Percentiles rank a stretch among this genome's conserved stretches.
These are phyloP conservation scores for Xylophagus ater DNA, from an alignment of 2,888 invertebrate species.

Conservation along the genomic window DNA sequence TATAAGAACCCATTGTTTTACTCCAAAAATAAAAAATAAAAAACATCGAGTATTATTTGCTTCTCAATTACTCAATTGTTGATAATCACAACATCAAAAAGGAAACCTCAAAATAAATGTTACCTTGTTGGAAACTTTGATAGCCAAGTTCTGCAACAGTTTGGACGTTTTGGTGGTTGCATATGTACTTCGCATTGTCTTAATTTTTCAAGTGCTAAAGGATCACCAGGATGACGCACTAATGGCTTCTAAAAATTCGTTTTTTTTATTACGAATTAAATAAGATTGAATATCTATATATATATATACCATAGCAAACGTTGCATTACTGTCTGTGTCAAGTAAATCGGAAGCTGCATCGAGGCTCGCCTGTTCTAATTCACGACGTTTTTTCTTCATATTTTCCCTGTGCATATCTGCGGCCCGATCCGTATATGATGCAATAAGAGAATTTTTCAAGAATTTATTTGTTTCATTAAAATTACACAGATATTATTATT, in stretches of 20 bases:
- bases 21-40: constrained; percentile 24
- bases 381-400: constrained; percentile 78
- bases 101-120: constrained; percentile 32
- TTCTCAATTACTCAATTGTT: no score
- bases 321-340: constrained; percentile 79
- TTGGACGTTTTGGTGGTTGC: constrained; percentile 65
- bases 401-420: constrained; percentile 69
- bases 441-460: constrained; percentile 38
- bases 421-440: constrained; percentile 52
- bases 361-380: constrained; percentile 76
- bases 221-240: constrained; percentile 69
- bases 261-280: no score
- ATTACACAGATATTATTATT: constrained; percentile 22
- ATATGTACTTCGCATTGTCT: constrained; percentile 87
- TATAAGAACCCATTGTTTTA: no score
- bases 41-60: no score
- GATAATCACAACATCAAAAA: constrained; percentile 41
- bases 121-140: constrained; percentile 85
- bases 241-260: constrained; percentile 60
- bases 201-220: constrained; percentile 68
- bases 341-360: constrained; percentile 77
- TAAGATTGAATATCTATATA: not conserved
- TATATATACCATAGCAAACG: constrained; percentile 81
- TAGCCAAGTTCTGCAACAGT: constrained; percentile 88
- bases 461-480: constrained; percentile 39